These are phyloP conservation scores for Sialis lutaria DNA, from an alignment of 2,888 invertebrate genomes.

Conservation along the genomic window DNA sequence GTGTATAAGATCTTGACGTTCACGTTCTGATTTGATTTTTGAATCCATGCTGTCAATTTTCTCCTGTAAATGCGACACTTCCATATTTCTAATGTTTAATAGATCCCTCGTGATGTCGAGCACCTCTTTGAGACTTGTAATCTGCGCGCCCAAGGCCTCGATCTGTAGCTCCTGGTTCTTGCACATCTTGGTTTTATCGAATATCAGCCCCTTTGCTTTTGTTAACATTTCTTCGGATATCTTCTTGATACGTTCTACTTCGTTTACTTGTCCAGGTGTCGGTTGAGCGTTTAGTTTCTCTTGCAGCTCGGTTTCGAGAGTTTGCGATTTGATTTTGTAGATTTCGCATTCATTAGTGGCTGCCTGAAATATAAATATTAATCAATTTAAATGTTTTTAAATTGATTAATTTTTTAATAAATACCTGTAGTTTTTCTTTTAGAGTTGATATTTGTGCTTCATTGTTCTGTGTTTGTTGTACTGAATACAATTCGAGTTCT, in stretches of 20 bases:
- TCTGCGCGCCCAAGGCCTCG: constrained; percentile 49
- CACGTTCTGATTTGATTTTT: constrained; percentile 53
- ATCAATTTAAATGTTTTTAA: no score
- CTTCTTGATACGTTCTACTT: constrained; percentile 23
- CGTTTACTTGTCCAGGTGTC: constrained; percentile 16
- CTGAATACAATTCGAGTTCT: constrained; percentile 25
- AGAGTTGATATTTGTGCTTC: background rate
- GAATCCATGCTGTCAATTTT: constrained; percentile 51
- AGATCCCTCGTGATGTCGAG: constrained; percentile 66
- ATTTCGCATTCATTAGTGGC: constrained; percentile 34
- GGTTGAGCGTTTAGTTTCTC: constrained; percentile 17
- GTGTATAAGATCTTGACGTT: constrained; percentile 47
- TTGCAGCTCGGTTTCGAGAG: constrained; percentile 19
- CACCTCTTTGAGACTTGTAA: constrained; percentile 62
- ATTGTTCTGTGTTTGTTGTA: constrained; percentile 1
- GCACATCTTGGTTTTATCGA: constrained; percentile 58
- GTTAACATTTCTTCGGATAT: constrained; percentile 34
- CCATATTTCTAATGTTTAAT: constrained; percentile 58
- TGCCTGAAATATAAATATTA: constrained; percentile 24
- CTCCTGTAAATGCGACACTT: constrained; percentile 55
- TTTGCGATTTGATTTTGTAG: constrained; percentile 24
- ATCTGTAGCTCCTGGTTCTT: constrained; percentile 68
- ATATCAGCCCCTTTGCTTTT: constrained; percentile 50
- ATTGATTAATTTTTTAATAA: no score
- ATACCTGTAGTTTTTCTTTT: constrained; percentile 1